phyloP scores from a whole-genome alignment of 2,888 invertebrate species.

The Cylindroiulus punctatus region DNA sequence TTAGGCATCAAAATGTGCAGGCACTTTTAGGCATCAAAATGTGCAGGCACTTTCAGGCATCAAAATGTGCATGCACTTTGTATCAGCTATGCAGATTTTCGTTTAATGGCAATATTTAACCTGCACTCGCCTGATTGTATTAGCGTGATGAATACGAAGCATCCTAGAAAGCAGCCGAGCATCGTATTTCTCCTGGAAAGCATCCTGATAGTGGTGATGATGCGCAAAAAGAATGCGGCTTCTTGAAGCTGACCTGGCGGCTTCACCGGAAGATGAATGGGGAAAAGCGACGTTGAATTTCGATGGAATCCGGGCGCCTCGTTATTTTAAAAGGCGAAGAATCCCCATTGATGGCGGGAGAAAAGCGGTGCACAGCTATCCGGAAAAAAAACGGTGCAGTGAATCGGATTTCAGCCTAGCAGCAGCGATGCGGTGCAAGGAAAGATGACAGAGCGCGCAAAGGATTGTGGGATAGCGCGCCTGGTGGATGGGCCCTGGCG shows the following conservation, averaged over 20 bases:
- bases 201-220: neutral
- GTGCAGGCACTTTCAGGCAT: too few relatives aligned
- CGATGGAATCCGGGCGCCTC: neutral
- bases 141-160: neutral
- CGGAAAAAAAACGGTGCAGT: too few relatives aligned
- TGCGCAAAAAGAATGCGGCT: conserved; percentile 15
- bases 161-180: neutral
- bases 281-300: neutral
- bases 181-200: neutral
- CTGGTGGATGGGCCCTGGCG: too few relatives aligned
- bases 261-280: neutral
- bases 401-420: too few relatives aligned
- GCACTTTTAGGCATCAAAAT: too few relatives aligned
- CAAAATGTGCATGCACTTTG: too few relatives aligned
- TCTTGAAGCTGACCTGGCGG: neutral
- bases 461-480: too few relatives aligned
- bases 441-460: too few relatives aligned
- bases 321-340: conserved; percentile 1
- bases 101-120: neutral
- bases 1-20: too few relatives aligned
- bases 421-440: too few relatives aligned
- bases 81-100: too few relatives aligned
- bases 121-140: neutral
- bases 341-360: neutral
- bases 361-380: too few relatives aligned